Evolutionary conservation across 2,113 vertebrate genomes (phyloP), one percentile per base, ranked within the genome.

Genomic region (Chamaea fasciata): DNA sequence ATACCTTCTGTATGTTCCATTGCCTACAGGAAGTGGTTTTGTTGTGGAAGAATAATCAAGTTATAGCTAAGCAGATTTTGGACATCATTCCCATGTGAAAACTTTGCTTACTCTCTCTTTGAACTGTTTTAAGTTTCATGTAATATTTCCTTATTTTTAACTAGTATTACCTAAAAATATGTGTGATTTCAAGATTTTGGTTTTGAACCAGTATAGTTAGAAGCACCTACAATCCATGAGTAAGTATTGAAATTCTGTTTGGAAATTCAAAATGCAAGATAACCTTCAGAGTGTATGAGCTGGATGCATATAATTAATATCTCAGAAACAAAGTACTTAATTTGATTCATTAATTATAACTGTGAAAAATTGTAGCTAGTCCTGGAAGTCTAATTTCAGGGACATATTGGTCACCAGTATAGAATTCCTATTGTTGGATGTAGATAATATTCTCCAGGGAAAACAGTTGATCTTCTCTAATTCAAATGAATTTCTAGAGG

Each of bases 261-360:
- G 55, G 23, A 80, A 78, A 79, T 85, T 55, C 30, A 90, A 63
- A 91, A 84, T 46, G 31, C 24, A 28, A 55, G 15, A 56, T 73
- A 76, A 92, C 24, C 42, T 94, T 88, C 1, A 2, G 15, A 89
- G 11, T 82, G 8, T 30, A 77, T 5, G 16, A 86, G 12, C 52
- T 69, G 87, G 20, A 15, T 52, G 12, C 13, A 53, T 70, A 62
- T 73, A 94, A 78, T 65, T 94, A 73, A 52, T 70, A 62, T 57
- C 46, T 83, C 44, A 62, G 69, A 76, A 93, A 73, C 15, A 87
- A 89, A 80, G 37, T 53, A 68, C 14, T 67, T 91, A 21, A 85
- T 95, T 97, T 80, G 24, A 83, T 88, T 91, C 30, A 92, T 82
- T 92, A 87, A 88, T 95, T 94, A 50, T 70, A 87, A 67, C 23